phyloP scores from a whole-genome alignment of 92 coral and sea anemone genomes.

The Virgularia gustaviana region DNA sequence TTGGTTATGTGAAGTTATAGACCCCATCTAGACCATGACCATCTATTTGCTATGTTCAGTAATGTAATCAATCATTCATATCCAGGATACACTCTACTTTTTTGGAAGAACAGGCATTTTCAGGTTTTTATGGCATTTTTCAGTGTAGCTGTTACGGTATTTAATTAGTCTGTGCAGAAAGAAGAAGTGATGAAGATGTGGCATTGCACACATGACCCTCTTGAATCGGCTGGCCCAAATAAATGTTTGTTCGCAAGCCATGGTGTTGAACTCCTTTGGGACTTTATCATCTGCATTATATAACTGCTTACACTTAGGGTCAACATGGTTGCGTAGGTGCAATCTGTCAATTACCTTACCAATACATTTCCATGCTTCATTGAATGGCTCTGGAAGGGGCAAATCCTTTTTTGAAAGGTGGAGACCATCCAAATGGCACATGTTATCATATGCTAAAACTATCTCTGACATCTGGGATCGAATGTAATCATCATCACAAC shows the following conservation, averaged over 20 bases:
- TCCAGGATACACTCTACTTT: too few species aligned
- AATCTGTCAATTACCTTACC: conserved; percentile 38
- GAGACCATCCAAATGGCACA: conserved; percentile 33
- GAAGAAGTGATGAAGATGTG: background rate
- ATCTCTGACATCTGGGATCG: background rate
- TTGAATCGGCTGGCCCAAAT: conserved; percentile 12
- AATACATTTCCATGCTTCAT: conserved; percentile 17
- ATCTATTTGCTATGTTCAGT: too few species aligned
- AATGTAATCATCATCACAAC: background rate
- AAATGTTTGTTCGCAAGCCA: conserved; percentile 27
- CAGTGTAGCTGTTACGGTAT: conserved; percentile 4
- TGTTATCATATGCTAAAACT: background rate
- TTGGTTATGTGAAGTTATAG: too few species aligned
- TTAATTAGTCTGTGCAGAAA: background rate
- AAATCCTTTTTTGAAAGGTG: conserved; percentile 17
- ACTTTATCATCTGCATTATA: conserved; percentile 43
- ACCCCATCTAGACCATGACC: too few species aligned
- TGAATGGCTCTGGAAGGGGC: conserved; percentile 33
- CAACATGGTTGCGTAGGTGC: conserved; percentile 47
- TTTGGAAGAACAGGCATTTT: conserved; percentile 37
- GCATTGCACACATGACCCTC: conserved; percentile 10
- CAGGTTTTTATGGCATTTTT: conserved; percentile 14
- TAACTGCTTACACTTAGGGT: conserved; percentile 33
- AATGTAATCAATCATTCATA: too few species aligned
- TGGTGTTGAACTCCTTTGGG: background rate